Evolutionary conservation across 2,113 vertebrate genomes (phyloP).

Genomic region (Barbus barbus): DNA sequence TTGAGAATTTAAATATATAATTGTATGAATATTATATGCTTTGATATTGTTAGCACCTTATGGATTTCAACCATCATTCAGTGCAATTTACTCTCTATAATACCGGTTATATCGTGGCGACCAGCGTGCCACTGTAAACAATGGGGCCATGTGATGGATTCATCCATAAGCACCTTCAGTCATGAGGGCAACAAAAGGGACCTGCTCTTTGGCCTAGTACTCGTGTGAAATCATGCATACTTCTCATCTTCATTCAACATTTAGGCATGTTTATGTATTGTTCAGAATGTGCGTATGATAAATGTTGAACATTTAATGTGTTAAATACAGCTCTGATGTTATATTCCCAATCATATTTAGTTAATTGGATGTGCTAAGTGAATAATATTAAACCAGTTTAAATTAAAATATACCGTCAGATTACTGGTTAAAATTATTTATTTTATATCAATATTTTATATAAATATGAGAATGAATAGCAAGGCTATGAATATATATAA

Average conservation of each 20-base stretch:
- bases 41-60: too few relatives aligned
- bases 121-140: slow-evolving; percentile 62
- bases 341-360: neutral
- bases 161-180: slow-evolving; percentile 45
- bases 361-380: neutral
- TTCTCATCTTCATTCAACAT: neutral
- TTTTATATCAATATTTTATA: too few relatives aligned
- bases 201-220: neutral
- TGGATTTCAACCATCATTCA: too few relatives aligned
- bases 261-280: neutral
- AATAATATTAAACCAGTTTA: neutral
- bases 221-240: neutral
- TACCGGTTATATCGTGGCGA: slow-evolving; percentile 23
- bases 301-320: neutral
- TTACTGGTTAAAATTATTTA: neutral
- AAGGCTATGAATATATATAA: neutral
- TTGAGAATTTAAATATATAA: too few relatives aligned
- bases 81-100: neutral
- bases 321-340: neutral
- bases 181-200: slow-evolving; percentile 20
- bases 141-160: slow-evolving; percentile 64
- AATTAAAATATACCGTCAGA: neutral
- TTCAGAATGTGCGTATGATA: neutral
- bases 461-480: neutral
- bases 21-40: too few relatives aligned